Percentiles rank a stretch among this genome's conserved stretches.
These are phyloP conservation scores for Orthosia gracilis DNA, from an alignment of 2,888 invertebrate genomes.

Conservation along the genomic window DNA sequence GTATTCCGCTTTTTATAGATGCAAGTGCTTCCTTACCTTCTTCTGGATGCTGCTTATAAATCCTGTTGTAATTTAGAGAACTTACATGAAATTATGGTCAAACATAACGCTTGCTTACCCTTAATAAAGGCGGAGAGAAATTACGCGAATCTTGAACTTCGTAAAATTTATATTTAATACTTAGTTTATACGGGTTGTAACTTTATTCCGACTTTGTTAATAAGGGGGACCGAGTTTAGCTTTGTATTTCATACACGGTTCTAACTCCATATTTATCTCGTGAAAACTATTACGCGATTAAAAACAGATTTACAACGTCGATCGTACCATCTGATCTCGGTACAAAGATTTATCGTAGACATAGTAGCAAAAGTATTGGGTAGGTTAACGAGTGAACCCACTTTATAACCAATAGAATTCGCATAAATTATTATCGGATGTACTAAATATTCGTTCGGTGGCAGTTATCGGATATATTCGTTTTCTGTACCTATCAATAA, in stretches of 20 bases:
- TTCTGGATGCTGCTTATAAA: not conserved
- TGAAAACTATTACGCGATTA: conserved; percentile 38
- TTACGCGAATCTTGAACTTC: no score
- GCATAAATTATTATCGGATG: conserved; percentile 54
- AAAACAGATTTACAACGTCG: conserved; percentile 47
- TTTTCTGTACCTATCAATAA: conserved; percentile 38
- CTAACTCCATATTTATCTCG: conserved; percentile 23
- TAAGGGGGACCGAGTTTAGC: not conserved
- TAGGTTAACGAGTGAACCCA: conserved; percentile 36
- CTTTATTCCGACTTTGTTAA: no score
- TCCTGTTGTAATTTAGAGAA: not conserved
- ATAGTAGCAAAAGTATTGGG: conserved; percentile 46
- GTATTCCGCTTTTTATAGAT: conserved; percentile 1
- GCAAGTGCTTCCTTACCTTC: not conserved
- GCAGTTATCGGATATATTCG: conserved; percentile 39
- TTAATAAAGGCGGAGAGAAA: no score
- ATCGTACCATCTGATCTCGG: conserved; percentile 61
- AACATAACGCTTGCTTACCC: not conserved
- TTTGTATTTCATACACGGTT: conserved; percentile 19
- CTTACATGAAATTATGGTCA: not conserved
- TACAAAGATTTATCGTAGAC: conserved; percentile 51
- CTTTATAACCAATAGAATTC: conserved; percentile 49
- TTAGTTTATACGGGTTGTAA: no score
- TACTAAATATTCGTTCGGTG: conserved; percentile 49
- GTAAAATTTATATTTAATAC: no score